phyloP scores from a whole-genome alignment of 2,888 invertebrate genomes.

The Cryptocheilus praepositus region DNA sequence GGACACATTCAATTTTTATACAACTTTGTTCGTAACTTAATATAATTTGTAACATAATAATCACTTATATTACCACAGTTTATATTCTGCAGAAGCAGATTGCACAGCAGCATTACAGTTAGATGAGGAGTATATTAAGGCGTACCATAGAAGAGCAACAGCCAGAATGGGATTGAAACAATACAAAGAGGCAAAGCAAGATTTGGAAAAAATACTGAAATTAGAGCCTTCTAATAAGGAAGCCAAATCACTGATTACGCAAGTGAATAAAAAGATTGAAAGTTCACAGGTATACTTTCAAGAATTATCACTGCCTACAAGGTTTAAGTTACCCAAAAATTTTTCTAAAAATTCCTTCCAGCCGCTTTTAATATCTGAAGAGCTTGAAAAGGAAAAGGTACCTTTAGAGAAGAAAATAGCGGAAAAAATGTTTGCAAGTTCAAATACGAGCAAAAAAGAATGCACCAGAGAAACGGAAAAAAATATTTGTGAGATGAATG shows the following conservation, averaged over 20 bases:
- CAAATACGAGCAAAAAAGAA: neutral
- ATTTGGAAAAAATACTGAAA: conserved; percentile 82
- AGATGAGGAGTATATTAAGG: conserved; percentile 89
- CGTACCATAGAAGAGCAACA: conserved; percentile 87
- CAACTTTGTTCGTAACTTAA: neutral
- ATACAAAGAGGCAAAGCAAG: conserved; percentile 82
- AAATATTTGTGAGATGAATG: conserved; percentile 18
- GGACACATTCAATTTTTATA: conserved; percentile 1
- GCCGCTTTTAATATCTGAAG: conserved; percentile 17
- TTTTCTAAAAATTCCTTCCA: conserved; percentile 15
- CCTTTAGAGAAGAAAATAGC: conserved; percentile 49
- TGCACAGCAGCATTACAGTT: conserved; percentile 87
- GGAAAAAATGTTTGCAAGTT: conserved; percentile 42
- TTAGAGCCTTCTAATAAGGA: conserved; percentile 88
- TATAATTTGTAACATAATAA: neutral
- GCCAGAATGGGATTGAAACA: conserved; percentile 85
- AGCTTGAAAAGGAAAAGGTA: conserved; percentile 4
- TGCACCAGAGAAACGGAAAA: conserved; percentile 11
- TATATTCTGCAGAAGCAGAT: conserved; percentile 85
- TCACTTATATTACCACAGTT: conserved; percentile 73
- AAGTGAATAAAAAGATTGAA: conserved; percentile 77
- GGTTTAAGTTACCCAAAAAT: neutral
- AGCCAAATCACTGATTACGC: conserved; percentile 79
- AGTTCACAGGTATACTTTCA: conserved; percentile 74
- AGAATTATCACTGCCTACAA: neutral